Evolutionary conservation across 1,140 invertebrate genomes (phyloP).

Genomic region (Paracyclopina nana): DNA sequence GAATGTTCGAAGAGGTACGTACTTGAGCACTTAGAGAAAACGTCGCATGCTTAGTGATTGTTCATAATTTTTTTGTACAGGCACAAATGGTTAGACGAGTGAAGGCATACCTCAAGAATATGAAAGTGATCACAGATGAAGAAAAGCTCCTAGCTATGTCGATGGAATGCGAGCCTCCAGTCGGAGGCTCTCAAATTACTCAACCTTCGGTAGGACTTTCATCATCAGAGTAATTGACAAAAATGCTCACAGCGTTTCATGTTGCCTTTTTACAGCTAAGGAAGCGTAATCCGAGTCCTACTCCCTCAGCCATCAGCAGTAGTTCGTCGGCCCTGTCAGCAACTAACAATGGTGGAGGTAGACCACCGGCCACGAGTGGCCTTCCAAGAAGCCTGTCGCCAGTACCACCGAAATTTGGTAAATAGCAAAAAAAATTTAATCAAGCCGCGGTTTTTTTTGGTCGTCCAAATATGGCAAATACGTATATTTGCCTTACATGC

Average conservation of each 20-base stretch:
- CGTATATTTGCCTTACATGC: conserved; percentile 1
- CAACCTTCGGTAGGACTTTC: no score
- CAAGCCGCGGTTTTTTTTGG: neutral
- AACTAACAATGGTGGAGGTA: neutral
- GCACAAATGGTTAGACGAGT: conserved; percentile 91
- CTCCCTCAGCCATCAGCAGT: neutral
- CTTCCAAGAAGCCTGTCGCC: neutral
- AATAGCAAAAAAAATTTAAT: neutral
- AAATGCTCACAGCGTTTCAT: no score
- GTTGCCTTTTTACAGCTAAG: no score
- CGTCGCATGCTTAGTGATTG: neutral
- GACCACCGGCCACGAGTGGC: no score
- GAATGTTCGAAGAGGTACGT: conserved; percentile 82
- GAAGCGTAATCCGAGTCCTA: neutral
- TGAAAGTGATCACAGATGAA: conserved; percentile 80
- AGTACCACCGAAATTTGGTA: conserved; percentile 1
- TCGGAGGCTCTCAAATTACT: conserved; percentile 29
- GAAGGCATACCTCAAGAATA: conserved; percentile 78
- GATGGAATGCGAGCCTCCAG: conserved; percentile 59
- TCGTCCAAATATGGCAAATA: neutral
- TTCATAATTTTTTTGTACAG: conserved; percentile 26
- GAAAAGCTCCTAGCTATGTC: conserved; percentile 68
- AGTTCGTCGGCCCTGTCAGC: neutral
- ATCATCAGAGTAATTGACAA: no score
- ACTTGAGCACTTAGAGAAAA: neutral